Evolutionary conservation across 2,888 invertebrate species (phyloP), one percentile per base, ranked within the genome.

Genomic region (Cheilosia vernalis): DNA sequence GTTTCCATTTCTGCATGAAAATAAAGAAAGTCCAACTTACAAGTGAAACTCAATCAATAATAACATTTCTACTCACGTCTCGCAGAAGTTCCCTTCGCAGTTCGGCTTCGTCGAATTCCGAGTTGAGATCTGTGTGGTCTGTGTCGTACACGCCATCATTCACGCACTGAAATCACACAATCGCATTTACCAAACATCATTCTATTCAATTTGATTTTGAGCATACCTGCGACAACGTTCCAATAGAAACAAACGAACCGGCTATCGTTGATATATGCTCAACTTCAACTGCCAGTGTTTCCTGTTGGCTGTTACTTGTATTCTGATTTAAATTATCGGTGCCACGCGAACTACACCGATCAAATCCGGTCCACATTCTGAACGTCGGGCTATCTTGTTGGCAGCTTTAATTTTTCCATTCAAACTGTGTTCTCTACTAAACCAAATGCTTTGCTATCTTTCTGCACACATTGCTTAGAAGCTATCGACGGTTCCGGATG

Each of bases 1-100:
- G 94, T 88, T 97, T 95, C 97, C 97, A 97, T 96, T 96, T 97
- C 97, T 97, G 94, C 85, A 94, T 94, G 9, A 77, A 84, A 78
- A 69, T 3, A 42, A 63, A 74, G 66, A 63, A 83, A 79, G 47
- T 70, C 33, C 44, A 0, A 47, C 2, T 63, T 30, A 17, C 69
- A 66, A 56, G 9, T 47, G 19, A 19, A 47, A 27, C 60, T 3
- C 49, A 19, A 40, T 61, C 74, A 4, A 15, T 19, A 19, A 30
- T 10, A 49, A 3, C 4, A 56, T 15, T 58, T 27, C 51, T 44
- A 93, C 96, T 94, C 92, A 97, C 97, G 93, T 97, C 97, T 91
- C 96, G 95, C 89, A 97, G 93, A 89, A 97, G 93, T 92, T 96
- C 95, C 89, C 96, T 93, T 79, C 95, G 93, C 88, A 96, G 93